phyloP scores from a whole-genome alignment of 2,888 invertebrate species.

The Mesoligia furuncula region DNA sequence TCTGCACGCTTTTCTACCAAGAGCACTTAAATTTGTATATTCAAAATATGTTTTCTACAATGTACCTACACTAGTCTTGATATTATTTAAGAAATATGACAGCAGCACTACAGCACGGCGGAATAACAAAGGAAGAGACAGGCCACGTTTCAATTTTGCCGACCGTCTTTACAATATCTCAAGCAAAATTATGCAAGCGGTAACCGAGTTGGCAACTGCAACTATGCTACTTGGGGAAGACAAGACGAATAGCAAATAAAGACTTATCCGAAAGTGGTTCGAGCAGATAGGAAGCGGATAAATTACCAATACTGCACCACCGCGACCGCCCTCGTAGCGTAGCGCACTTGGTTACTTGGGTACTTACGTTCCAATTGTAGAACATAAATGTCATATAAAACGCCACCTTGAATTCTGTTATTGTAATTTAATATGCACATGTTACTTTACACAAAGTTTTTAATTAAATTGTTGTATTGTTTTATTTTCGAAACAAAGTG shows the following conservation, averaged over 20 bases:
- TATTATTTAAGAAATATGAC: conserved; percentile 54
- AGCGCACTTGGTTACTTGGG: neutral
- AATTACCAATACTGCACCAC: conserved; percentile 59
- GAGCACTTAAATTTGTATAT: conserved; percentile 16
- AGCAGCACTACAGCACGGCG: conserved; percentile 23
- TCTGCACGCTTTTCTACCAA: neutral
- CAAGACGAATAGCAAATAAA: conserved; percentile 70
- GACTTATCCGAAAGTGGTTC: conserved; percentile 64
- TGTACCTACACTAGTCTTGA: conserved; percentile 10
- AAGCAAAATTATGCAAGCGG: conserved; percentile 62
- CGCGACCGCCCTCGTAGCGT: neutral
- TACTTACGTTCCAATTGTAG: conserved; percentile 17
- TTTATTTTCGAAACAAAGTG: conserved; percentile 47
- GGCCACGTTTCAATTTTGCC: conserved; percentile 60
- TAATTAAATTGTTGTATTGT: conserved; percentile 47
- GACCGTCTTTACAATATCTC: conserved; percentile 61
- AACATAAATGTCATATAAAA: conserved; percentile 30
- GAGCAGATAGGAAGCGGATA: conserved; percentile 65
- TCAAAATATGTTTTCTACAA: conserved; percentile 19
- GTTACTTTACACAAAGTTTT: conserved; percentile 28
- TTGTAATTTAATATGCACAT: conserved; percentile 39
- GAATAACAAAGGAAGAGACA: conserved; percentile 58
- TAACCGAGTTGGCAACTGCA: conserved; percentile 63
- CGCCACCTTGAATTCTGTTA: conserved; percentile 30
- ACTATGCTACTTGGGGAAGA: conserved; percentile 59